These are phyloP conservation scores for Channa striata DNA, from an alignment of 2,797 vertebrate genomes.

Conservation along the genomic window DNA sequence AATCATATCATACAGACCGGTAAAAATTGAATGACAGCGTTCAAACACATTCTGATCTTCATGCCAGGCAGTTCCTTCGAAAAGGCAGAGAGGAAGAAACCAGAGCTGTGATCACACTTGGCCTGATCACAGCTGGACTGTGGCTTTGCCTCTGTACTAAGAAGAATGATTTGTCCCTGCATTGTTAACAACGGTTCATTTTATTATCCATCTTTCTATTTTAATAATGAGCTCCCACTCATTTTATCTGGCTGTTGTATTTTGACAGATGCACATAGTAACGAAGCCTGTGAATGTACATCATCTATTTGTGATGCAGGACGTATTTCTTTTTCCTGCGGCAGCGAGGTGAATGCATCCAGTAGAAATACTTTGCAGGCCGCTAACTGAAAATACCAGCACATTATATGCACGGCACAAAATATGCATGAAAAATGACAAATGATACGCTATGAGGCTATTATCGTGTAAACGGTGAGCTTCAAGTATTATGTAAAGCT, in stretches of 20 bases:
- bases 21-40: background rate
- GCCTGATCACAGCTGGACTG: background rate
- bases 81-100: slow-evolving; percentile 4
- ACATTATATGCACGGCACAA: slow-evolving; percentile 16
- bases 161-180: slow-evolving; percentile 2
- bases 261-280: background rate
- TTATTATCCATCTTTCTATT: slow-evolving; percentile 15
- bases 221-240: slow-evolving; percentile 7
- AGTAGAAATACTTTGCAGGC: background rate
- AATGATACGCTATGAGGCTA: background rate
- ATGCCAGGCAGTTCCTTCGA: background rate
- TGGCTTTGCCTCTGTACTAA: background rate
- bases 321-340: slow-evolving; percentile 5
- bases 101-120: slow-evolving; percentile 12
- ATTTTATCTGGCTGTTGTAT: no score
- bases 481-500: no score
- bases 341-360: slow-evolving; percentile 1
- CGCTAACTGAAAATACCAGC: slow-evolving; percentile 19
- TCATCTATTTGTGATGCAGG: slow-evolving; percentile 7
- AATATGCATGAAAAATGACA: background rate
- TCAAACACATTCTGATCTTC: slow-evolving; percentile 1
- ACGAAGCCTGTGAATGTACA: background rate
- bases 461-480: background rate
- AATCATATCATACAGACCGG: no score
- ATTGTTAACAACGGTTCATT: slow-evolving; percentile 1